Evolutionary conservation across 2,113 vertebrate species (phyloP).

Genomic region (Phrynosoma blainvillii): DNA sequence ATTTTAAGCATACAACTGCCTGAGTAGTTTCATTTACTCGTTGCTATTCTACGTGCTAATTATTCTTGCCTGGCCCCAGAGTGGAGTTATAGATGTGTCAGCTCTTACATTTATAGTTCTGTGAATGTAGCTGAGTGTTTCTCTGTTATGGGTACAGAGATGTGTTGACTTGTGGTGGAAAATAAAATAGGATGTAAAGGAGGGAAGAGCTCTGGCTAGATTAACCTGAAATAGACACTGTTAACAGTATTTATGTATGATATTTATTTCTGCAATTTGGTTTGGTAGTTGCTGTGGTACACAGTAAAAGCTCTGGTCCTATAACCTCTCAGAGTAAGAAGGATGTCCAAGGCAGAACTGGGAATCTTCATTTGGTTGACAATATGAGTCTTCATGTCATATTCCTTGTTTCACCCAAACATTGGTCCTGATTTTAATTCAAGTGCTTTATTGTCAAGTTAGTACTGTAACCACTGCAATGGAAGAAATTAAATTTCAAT

Average conservation of each 20-base stretch:
- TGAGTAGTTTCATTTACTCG: conserved; percentile 19
- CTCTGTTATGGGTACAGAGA: not conserved
- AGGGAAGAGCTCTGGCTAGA: not conserved
- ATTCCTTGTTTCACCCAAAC: not conserved
- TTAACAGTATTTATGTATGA: not conserved
- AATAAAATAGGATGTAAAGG: not conserved
- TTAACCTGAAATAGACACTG: not conserved
- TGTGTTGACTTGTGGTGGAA: not conserved
- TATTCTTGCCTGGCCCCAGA: conserved; percentile 9
- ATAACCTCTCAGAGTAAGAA: not conserved
- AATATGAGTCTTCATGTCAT: no score
- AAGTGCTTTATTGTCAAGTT: not conserved
- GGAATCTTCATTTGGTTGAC: not conserved
- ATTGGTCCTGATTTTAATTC: not conserved
- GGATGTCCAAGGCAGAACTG: not conserved
- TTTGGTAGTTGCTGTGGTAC: not conserved
- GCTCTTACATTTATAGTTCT: conserved; percentile 4
- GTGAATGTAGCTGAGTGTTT: not conserved
- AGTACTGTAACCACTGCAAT: not conserved
- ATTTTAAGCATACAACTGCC: conserved; percentile 16
- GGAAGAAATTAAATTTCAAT: not conserved
- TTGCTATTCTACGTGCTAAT: conserved; percentile 16
- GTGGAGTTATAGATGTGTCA: conserved; percentile 24
- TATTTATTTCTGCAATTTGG: not conserved
- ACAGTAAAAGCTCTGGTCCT: not conserved